Base-by-base conservation (phyloP, 2,888 invertebrate genomes). In the Orchesellides sinensis region DNA sequence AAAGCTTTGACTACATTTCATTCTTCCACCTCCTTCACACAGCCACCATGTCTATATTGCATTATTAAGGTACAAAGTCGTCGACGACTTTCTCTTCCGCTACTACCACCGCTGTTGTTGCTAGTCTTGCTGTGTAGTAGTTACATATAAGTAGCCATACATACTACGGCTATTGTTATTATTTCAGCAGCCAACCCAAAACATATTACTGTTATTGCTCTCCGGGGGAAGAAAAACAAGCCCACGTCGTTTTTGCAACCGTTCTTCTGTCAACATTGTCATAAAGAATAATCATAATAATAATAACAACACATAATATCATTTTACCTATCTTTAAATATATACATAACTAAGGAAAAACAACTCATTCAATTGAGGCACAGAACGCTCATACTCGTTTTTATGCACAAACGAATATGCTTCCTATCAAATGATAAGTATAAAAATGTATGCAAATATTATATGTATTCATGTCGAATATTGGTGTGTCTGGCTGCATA, bases 201-300 rank as follows among this genome's bases (percentile, higher is more conserved):
- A 40, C 65, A 56, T 63, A 72, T 47, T 68, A 73, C 59, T 59
- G 73, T 74, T 78, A 78, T 73, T 79, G 54, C 70, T 78, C 81
- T 83, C 83, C 65, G 17, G 82, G 65, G 75, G 61, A 75, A 75
- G 75, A 47, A 47, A 66, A 56, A 73, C 65, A 65, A 72, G 66
- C 66, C 56, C 65, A 72, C 35, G 65, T 45, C 66, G 40, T 72
- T 65, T 45, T 66, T 66, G 59, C 35, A 75, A 66, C 54, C 70
- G 52, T 54, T 52, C 56, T 66, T 70, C 63, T 79, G 79, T 79
- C 79, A 79, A 79, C 79, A 79, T 65, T 72, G 45, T 72, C 79
- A 70, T 79, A 79, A 72, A 79, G 70, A 70, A 70, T 70, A 70
- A 70, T 70, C 54, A 69, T 49, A 52, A n/a, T n/a, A n/a, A n/a